Evolutionary conservation across 2,888 invertebrate species (phyloP), one percentile per base, ranked within the genome.

Genomic region (Leptura quadrifasciata): DNA sequence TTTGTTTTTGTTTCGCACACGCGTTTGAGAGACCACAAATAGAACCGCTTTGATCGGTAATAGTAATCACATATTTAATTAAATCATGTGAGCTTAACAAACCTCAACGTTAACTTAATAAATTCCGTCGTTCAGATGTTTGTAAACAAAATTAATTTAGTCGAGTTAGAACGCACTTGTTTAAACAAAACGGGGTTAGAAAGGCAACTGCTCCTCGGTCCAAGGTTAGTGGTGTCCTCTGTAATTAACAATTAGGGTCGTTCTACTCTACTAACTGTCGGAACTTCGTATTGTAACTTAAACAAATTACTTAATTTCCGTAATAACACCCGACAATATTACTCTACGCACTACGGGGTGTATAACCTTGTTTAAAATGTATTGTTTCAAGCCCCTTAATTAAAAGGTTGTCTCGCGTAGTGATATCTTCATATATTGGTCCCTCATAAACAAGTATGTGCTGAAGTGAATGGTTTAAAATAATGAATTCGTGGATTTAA

Each of bases 301-400:
- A 79, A 81, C 79, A 79, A 81, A 81, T 80, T 76, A 78, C 79
- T 81, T 81, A 81, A 81, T 80, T 81, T 80, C 76, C 76, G 76
- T 54, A 58, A 69, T 69, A 69, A 69, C 69, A 54, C 69, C 57
- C 69, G 15, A 54, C 69, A 31, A 58, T 69, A 69, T 69, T 69
- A 69, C 69, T 39, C 39, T n/a, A 69, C 69, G 39, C 69, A 58
- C 69, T 58, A 17, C 35, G 69, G 57, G 58, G 39, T 39, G 55
- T 69, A 39, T 18, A 58, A 18, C 58, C 35, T 57, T 69, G 69
- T 21, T 58, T 21, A 18, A 21, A 58, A 58, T 63, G 39, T 63
- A 21, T 0, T 31, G 20, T 39, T 17, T 27, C 47, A 3, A 20
- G 27, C 35, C 57, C 55, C 55, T 55, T 68, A 68, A 68, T 68